Conservation (phyloP, 37 sponge, comb jelly and placozoan genomes). For the Dysidea cf. avara region DNA sequence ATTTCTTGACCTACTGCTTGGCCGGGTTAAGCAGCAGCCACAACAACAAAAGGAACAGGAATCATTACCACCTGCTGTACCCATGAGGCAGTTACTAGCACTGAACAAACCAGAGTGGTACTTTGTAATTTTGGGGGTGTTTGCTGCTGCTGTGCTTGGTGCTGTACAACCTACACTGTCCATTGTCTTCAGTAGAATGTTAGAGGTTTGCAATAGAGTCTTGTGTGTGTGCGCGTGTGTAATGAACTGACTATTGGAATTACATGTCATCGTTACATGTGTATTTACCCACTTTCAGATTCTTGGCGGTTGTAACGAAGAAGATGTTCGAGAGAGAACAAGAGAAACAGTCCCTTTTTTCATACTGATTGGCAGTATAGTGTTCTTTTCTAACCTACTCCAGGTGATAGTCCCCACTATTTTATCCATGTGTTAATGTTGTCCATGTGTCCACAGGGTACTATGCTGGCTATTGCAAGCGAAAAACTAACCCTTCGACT, state of each 20-base stretch:
- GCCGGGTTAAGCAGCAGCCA: neutral
- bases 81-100: slow-evolving; percentile 45
- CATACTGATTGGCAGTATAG: too few relatives aligned
- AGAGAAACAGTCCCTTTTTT: too few relatives aligned
- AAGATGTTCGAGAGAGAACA: too few relatives aligned
- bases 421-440: too few relatives aligned
- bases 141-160: slow-evolving; percentile 51
- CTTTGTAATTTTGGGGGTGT: slow-evolving; percentile 54
- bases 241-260: slow-evolving; percentile 43
- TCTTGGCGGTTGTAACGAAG: too few relatives aligned
- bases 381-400: too few relatives aligned
- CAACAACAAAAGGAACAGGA: slow-evolving; percentile 7
- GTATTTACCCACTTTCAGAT: too few relatives aligned
- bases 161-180: slow-evolving; percentile 66
- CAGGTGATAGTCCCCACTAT: too few relatives aligned
- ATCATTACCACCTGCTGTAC: neutral
- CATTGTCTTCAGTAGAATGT: slow-evolving; percentile 54
- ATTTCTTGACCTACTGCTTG: neutral
- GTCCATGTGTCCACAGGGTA: slow-evolving; percentile 16
- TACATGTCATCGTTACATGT: too few relatives aligned
- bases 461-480: slow-evolving; percentile 61
- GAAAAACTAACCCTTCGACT: slow-evolving; percentile 78
- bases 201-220: slow-evolving; percentile 37
- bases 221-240: too few relatives aligned
- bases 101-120: slow-evolving; percentile 82